Evolutionary conservation across 2,888 invertebrate species (phyloP).

Genomic region (Tenthredo notha): DNA sequence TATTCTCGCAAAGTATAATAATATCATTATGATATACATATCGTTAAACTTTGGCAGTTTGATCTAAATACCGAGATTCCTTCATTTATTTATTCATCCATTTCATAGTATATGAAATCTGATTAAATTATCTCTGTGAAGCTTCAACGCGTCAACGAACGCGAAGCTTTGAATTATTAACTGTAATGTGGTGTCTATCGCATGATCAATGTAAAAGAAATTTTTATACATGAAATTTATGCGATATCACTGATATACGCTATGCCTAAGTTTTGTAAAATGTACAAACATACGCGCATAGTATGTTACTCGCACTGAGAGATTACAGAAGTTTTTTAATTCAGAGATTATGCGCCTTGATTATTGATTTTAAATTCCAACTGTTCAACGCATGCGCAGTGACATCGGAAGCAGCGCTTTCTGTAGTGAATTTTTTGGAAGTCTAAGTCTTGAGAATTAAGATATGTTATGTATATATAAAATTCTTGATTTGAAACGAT

Average conservation of each 20-base stretch:
- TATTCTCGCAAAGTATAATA: neutral
- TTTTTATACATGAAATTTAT: neutral
- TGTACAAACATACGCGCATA: neutral
- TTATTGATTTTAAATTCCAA: neutral
- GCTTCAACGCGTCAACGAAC: neutral
- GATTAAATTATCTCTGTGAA: neutral
- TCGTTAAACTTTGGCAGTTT: constrained; percentile 70
- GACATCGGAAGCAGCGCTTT: neutral
- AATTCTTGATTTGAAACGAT: neutral
- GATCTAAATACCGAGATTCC: constrained; percentile 58
- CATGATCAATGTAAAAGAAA: neutral
- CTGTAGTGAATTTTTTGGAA: neutral
- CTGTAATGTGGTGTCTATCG: neutral
- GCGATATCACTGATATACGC: neutral
- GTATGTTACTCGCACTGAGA: neutral
- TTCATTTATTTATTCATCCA: neutral
- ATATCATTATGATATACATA: neutral
- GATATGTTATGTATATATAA: neutral
- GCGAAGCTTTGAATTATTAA: neutral
- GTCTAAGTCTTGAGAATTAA: neutral
- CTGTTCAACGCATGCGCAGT: neutral
- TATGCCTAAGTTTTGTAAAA: neutral
- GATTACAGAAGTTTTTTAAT: neutral
- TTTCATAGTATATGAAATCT: neutral
- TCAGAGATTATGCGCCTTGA: neutral